Evolutionary conservation across 1,140 invertebrate genomes (phyloP).

Genomic region (Trichonephila clavata): DNA sequence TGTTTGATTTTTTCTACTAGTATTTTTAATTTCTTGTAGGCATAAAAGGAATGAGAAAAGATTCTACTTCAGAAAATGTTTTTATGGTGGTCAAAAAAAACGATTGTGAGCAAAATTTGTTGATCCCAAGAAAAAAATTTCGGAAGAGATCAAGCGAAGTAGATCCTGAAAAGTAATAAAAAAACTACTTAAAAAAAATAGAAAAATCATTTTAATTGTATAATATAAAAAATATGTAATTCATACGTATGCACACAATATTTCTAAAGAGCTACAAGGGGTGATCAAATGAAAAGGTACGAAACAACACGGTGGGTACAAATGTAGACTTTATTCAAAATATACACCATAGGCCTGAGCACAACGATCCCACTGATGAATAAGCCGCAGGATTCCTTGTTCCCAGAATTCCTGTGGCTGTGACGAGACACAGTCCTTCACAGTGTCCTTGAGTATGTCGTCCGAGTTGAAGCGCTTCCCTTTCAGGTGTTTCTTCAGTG

Average conservation of each 20-base stretch:
- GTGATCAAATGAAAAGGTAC: too few species aligned
- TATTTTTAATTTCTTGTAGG: neutral
- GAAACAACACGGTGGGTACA: too few species aligned
- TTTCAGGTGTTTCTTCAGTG: conserved; percentile 44
- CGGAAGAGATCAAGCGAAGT: neutral
- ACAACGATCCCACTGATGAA: too few species aligned
- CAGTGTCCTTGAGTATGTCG: conserved; percentile 17
- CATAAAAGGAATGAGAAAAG: neutral
- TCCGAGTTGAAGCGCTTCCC: conserved; percentile 48
- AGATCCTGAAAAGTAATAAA: neutral
- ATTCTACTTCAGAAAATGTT: neutral
- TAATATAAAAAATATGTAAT: too few species aligned
- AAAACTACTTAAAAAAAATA: too few species aligned
- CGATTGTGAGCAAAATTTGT: neutral
- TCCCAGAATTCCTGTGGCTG: too few species aligned
- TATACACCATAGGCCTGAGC: too few species aligned
- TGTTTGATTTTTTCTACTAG: neutral
- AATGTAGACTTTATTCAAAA: too few species aligned
- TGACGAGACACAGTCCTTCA: neutral
- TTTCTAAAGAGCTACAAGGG: too few species aligned
- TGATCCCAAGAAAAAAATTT: neutral
- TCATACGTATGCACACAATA: too few species aligned
- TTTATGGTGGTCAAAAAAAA: conserved; percentile 22
- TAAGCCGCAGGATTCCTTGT: too few species aligned
- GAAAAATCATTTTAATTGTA: too few species aligned